Conservation (phyloP, 2,113 vertebrate species). For the Eurypyga helias region DNA sequence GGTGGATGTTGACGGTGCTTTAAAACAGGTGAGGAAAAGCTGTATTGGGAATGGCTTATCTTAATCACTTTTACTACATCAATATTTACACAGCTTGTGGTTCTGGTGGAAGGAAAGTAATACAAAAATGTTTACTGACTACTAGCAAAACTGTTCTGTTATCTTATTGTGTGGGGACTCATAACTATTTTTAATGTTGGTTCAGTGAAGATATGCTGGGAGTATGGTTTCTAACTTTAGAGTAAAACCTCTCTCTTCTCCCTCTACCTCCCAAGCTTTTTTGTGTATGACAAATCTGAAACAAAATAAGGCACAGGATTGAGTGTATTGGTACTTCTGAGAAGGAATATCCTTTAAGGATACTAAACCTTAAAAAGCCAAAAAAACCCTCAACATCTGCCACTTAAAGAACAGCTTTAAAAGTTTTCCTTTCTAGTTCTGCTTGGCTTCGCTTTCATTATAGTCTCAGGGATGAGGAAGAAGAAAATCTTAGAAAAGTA, state of each 20-base stretch:
- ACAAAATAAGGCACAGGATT: not conserved
- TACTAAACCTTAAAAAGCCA: not conserved
- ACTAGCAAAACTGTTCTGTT: not conserved
- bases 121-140: not conserved
- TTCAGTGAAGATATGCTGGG: not conserved
- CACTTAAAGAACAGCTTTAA: not conserved
- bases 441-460: not conserved
- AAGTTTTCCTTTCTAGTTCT: not conserved
- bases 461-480: not conserved
- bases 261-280: not conserved
- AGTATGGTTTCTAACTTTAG: not conserved
- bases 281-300: not conserved
- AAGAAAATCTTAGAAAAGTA: not conserved
- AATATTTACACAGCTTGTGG: not conserved
- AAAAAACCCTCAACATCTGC: not conserved
- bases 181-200: not conserved
- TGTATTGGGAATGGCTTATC: not conserved
- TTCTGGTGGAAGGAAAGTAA: not conserved
- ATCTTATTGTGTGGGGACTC: not conserved
- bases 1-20: not conserved
- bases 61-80: not conserved
- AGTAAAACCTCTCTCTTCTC: not conserved
- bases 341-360: not conserved
- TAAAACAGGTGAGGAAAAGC: not conserved
- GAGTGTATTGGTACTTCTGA: not conserved